Evolutionary conservation across 2,113 vertebrate genomes (phyloP), one percentile per base, ranked within the genome.

Genomic region (Corythornis vintsioides): DNA sequence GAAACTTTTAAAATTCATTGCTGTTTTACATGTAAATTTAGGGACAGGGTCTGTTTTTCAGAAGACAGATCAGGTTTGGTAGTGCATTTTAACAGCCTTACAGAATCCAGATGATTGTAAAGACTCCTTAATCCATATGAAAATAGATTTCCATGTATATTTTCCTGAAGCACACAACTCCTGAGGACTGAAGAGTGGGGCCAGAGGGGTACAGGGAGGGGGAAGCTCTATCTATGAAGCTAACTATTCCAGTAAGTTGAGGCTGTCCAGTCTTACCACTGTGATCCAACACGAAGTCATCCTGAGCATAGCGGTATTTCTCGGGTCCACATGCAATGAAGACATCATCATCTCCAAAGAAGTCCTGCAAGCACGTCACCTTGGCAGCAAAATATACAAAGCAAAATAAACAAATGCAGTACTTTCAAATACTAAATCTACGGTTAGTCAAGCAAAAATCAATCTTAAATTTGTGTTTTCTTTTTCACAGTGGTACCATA

Each of bases 331-430:
- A 99, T 0, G 99, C 99, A 80, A 99, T 99, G 92, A 99, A 99
- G 83, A 99, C 99, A 11, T 99, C 99, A 38, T 99, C 99, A 15
- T 99, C 99, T n/a, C 98, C 98, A 77, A 99, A 99, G 96, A 99
- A 99, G 86, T 99, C 99, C 97, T 99, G 99, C 95, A 99, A 97
- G 94, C 98, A 98, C 20, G 97, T 98, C 55, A 99, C 98, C 99
- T 99, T 93, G 14, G 71, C 60, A 91, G 77, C 57, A 95, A 53
- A 42, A 69, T 7, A 90, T 40, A 59, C 24, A 79, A 65, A 89
- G 10, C 53, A 95, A 93, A 89, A 88, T 13, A 83, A 92, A 85
- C 22, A 94, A 92, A 83, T 4, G 72, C 31, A 71, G 5, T 5
- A 55, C 55, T 85, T 50, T 21, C 61, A 29, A 74, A 86, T 18